Evolutionary conservation across 2,797 vertebrate species (phyloP).

Genomic region (Myotis daubentonii): DNA sequence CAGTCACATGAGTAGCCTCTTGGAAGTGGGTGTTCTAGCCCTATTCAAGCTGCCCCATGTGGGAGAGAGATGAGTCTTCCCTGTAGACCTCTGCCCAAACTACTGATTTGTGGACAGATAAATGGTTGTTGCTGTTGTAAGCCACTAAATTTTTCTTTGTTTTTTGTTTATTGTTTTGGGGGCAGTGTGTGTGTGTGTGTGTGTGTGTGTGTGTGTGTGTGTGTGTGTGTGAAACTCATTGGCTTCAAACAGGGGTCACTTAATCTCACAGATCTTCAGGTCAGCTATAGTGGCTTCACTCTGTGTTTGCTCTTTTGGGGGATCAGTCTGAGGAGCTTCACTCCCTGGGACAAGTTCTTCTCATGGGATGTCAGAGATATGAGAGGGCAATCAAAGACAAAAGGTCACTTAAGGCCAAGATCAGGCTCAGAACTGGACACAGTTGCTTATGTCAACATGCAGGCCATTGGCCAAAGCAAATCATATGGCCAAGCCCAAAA

Average conservation of each 20-base stretch:
- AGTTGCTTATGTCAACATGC: conserved; percentile 7
- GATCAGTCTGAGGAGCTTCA: background rate
- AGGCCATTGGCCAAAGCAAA: background rate
- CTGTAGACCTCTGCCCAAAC: conserved; percentile 26
- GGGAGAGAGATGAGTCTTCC: background rate
- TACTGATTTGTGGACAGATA: background rate
- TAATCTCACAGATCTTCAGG: background rate
- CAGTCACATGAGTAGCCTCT: background rate
- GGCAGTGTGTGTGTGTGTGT: background rate
- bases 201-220: background rate
- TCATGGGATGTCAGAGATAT: background rate
- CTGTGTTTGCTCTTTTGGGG: background rate
- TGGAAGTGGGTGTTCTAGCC: background rate
- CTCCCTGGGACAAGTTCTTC: background rate
- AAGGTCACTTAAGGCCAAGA: background rate
- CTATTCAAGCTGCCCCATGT: background rate
- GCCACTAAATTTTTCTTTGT: conserved; percentile 15
- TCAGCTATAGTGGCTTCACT: background rate
- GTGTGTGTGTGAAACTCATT: background rate
- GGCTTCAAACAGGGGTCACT: conserved; percentile 4
- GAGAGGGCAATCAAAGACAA: background rate
- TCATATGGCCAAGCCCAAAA: background rate
- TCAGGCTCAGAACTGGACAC: background rate
- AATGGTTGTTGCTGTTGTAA: conserved; percentile 14
- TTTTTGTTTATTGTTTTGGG: background rate